Base-by-base conservation (phyloP, 2,888 invertebrate species). In the Anodontia alba region DNA sequence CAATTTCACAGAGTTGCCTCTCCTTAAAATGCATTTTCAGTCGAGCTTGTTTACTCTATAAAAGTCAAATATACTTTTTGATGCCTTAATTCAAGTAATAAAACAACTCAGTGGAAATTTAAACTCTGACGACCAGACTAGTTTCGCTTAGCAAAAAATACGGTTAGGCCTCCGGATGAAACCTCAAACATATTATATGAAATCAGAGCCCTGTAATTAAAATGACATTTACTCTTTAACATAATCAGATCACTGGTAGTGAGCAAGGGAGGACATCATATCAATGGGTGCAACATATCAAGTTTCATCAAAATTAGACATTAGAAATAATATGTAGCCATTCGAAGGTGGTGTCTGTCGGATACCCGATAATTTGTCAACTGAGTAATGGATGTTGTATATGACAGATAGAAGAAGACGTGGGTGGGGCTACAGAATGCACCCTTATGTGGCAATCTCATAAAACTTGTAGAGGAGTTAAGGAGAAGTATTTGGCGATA, bases 291-390 rank as follows among this genome's bases (percentile, higher is more conserved):
- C 85, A 82, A 23, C 81, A 62, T 76, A 82, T 87, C 71, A 70
- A 75, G 76, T 86, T 85, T 86, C 87, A 71, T 76, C 74, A 77
- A 86, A 88, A 86, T 88, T 82, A 86, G 83, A 86, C 84, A 86
- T 87, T 85, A 86, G 86, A 88, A 87, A 87, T 87, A 85, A 85
- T 84, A 81, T 75, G 82, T 86, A 62, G 80, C 80, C 76, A 80
- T 82, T 54, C 75, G 75, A 67, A 73, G 54, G 71, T 76, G 82
- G 82, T 82, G 80, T 72, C 70, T 31, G 33, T 38, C 70, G 66
- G 49, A 82, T 80, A 70, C 69, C 33, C 71, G 73, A 23, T 73
- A 71, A 82, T 85, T 80, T 80, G 78, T 80, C 68, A 80, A 82
- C 78, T 54, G 12, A 54, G 23, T 54, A 10, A 54, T 26, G 54